phyloP scores from a whole-genome alignment of 2,888 invertebrate species.

The Acanthococcus lagerstroemiae region DNA sequence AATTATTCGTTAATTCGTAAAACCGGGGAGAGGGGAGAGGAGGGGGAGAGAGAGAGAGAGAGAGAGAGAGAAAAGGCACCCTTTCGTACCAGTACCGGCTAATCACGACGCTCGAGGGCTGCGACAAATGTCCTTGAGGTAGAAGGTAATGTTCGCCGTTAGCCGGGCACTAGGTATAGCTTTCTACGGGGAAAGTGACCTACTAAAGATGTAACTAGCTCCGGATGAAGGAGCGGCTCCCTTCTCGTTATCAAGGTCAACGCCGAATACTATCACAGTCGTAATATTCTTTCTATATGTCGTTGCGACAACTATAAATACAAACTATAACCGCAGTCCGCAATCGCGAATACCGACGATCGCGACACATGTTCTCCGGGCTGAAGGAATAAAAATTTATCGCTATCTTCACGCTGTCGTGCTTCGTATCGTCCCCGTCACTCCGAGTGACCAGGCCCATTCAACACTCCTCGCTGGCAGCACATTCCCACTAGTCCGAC shows the following conservation, averaged over 20 bases:
- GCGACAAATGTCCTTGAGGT: slow-evolving; percentile 28
- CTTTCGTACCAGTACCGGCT: slow-evolving; percentile 2
- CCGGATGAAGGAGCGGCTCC: slow-evolving; percentile 31
- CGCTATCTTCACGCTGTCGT: too few relatives aligned
- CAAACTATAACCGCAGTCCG: background rate
- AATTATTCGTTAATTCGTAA: too few relatives aligned
- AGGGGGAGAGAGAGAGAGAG: background rate
- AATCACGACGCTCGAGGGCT: slow-evolving; percentile 20
- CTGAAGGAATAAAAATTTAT: too few relatives aligned
- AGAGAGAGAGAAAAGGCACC: background rate
- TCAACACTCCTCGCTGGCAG: too few relatives aligned
- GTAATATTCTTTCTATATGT: slow-evolving; percentile 2
- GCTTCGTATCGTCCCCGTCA: too few relatives aligned
- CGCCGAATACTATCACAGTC: slow-evolving; percentile 24
- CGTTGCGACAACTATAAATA: slow-evolving; percentile 9
- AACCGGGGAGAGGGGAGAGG: too few relatives aligned
- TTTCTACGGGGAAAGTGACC: slow-evolving; percentile 31
- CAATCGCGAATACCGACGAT: background rate
- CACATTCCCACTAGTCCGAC: too few relatives aligned
- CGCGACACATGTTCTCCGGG: background rate
- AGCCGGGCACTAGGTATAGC: slow-evolving; percentile 21
- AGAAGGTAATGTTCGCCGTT: slow-evolving; percentile 27
- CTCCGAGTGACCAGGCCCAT: too few relatives aligned
- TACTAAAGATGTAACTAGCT: slow-evolving; percentile 31
- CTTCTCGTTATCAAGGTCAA: slow-evolving; percentile 30